Percentiles rank a stretch among this genome's conserved stretches.
Conservation (phyloP, 2,888 invertebrate species). For the Pristionchus maxplancki region DNA sequence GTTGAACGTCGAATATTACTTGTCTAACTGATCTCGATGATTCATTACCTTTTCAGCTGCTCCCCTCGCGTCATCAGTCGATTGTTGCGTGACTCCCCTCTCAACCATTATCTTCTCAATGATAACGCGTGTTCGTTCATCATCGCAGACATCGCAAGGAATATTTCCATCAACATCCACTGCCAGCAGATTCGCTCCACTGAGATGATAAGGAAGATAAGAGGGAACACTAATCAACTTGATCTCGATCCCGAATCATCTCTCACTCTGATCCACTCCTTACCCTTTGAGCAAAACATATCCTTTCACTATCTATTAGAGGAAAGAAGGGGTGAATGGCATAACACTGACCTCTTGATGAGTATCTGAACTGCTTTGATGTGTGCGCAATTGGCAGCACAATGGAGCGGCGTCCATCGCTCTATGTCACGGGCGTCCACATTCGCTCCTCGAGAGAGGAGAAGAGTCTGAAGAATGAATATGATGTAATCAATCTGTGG, state of each 20-base stretch:
- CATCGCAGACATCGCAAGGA: slow-evolving; percentile 99
- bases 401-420: slow-evolving; percentile 90
- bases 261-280: neutral
- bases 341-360: slow-evolving; percentile 84
- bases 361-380: slow-evolving; percentile 92
- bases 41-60: slow-evolving; percentile 86
- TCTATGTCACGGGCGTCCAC: slow-evolving; percentile 97
- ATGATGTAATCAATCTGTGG: too few relatives aligned
- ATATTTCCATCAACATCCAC: slow-evolving; percentile 99
- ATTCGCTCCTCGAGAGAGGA: slow-evolving; percentile 92
- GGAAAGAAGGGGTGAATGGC: too few relatives aligned
- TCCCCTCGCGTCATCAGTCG: slow-evolving; percentile 91
- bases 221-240: neutral
- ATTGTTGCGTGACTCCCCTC: slow-evolving; percentile 82
- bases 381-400: slow-evolving; percentile 98
- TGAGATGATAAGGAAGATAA: slow-evolving; percentile 70
- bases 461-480: slow-evolving; percentile 86
- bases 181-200: slow-evolving; percentile 94
- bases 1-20: neutral
- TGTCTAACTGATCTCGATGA: neutral
- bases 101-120: slow-evolving; percentile 97
- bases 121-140: slow-evolving; percentile 91
- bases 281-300: neutral
- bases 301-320: neutral
- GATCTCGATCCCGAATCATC: neutral